A percentile compares a stretch with the other conserved stretches of the same genome.
Conservation (phyloP, 2,113 vertebrate genomes). For the Acrocephalus kingi region DNA sequence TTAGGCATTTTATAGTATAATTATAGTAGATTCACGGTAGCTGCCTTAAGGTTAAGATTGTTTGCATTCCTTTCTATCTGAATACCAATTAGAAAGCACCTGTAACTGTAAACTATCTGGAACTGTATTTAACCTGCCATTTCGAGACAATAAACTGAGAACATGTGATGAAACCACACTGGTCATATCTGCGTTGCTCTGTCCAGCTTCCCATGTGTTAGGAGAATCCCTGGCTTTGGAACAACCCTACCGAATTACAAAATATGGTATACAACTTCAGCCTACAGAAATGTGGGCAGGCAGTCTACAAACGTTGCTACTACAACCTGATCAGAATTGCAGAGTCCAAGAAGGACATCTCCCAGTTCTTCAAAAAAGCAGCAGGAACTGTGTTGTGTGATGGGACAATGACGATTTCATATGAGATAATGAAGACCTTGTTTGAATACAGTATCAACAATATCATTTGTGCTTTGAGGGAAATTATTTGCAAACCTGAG, state of each 20-base stretch:
- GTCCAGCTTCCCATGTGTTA: too few species aligned
- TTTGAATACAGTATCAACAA: slow-evolving; percentile 6
- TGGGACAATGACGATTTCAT: not conserved
- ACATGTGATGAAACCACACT: too few species aligned
- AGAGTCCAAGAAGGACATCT: not conserved
- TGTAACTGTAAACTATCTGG: too few species aligned
- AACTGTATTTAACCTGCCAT: too few species aligned
- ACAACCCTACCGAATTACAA: not conserved
- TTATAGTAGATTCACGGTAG: too few species aligned
- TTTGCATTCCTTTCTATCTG: too few species aligned
- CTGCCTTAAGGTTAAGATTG: too few species aligned
- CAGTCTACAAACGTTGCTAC: not conserved
- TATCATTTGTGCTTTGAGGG: not conserved
- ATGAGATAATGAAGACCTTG: slow-evolving; percentile 23
- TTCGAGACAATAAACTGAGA: too few species aligned
- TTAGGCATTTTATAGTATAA: too few species aligned
- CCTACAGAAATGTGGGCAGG: slow-evolving; percentile 6
- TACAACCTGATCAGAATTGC: not conserved
- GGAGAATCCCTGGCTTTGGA: too few species aligned
- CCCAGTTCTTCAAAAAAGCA: not conserved
- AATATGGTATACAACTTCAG: slow-evolving; percentile 12
- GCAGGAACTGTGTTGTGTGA: not conserved
- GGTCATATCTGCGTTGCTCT: too few species aligned
- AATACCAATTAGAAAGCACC: too few species aligned
- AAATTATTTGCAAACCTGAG: slow-evolving; percentile 9